Evolutionary conservation across 2,888 invertebrate species (phyloP).

Genomic region (Tetranychus piercei): DNA sequence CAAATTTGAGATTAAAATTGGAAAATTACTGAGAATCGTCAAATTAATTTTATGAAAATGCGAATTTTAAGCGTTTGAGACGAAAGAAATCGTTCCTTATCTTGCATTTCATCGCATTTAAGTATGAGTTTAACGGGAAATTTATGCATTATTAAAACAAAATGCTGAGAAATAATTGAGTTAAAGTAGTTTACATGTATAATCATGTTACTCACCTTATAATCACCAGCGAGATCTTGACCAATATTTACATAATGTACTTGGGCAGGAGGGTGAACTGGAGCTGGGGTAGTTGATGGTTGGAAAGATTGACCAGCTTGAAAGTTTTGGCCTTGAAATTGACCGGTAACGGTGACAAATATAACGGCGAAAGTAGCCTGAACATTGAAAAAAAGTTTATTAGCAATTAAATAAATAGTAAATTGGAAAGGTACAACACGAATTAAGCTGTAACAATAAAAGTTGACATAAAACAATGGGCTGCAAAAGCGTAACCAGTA

Average conservation of each 20-base stretch:
- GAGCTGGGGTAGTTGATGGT: slow-evolving; percentile 15
- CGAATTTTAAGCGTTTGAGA: no score
- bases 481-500: no score
- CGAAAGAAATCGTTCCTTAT: no score
- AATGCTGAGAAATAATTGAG: no score
- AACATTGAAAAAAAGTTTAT: not conserved
- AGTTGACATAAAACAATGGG: not conserved
- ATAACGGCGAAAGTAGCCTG: slow-evolving; percentile 4
- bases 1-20: no score
- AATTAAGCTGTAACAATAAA: not conserved
- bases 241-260: slow-evolving; percentile 28
- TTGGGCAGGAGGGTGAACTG: slow-evolving; percentile 25
- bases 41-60: no score
- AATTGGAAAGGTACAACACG: not conserved
- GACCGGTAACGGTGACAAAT: not conserved
- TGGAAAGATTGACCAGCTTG: not conserved
- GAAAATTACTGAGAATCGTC: no score
- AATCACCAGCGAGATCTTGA: slow-evolving; percentile 25
- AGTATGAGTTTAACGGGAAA: no score
- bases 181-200: no score
- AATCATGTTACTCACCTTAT: slow-evolving; percentile 18
- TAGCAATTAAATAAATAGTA: no score
- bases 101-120: no score
- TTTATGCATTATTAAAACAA: no score
- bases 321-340: not conserved